Base-by-base conservation (phyloP, 2,797 vertebrate genomes). In the Balearica regulorum region DNA sequence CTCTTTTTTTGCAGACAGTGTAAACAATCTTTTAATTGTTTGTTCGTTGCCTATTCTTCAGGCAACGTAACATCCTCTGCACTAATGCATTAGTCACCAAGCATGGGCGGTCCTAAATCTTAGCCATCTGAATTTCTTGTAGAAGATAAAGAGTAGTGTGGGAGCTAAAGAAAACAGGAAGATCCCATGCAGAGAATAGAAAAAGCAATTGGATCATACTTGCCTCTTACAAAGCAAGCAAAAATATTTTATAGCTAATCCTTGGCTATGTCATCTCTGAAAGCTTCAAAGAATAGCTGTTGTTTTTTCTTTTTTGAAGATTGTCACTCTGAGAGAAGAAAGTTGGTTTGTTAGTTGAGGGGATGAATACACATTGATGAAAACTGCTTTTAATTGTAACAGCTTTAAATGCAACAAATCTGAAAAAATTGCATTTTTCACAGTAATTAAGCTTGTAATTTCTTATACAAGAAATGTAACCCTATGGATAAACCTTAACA, bases 151-250 rank as follows among this genome's bases (percentile, higher is more conserved):
- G 44, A 33, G 19, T 37, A 66, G 29, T 90, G 53, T 89, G 83
- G 75, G 86, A 95, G 73, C 83, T 82, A 86, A 83, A 91, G 80
- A 90, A 97, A 97, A 97, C 93, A 96, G 93, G 93, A 97, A 96
- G 78, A 87, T 86, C 75, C 75, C 85, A 53, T 83, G 81, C 31
- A 66, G 60, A 78, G 48, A 80, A 65, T 7, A 90, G 29, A 88
- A 94, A 94, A 95, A 92, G 53, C 61, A 53, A 19, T 69, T 95
- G 49, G 69, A 91, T 73, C 58, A 75, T n/a, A 53, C 51, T 84
- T 84, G 24, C n/a, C 13, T 80, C 17, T 70, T 79, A 82, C 54
- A 93, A 89, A 94, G 58, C 44, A 85, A 87, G 41, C 10, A 90
- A 68, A 88, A 92, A 46, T 46, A 58, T 79, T 85, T 92, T 68